A percentile compares a stretch with the other conserved stretches of the same genome.
These are phyloP conservation scores for Tragelaphus eurycerus DNA, from an alignment of 2,797 vertebrate species.

Conservation along the genomic window DNA sequence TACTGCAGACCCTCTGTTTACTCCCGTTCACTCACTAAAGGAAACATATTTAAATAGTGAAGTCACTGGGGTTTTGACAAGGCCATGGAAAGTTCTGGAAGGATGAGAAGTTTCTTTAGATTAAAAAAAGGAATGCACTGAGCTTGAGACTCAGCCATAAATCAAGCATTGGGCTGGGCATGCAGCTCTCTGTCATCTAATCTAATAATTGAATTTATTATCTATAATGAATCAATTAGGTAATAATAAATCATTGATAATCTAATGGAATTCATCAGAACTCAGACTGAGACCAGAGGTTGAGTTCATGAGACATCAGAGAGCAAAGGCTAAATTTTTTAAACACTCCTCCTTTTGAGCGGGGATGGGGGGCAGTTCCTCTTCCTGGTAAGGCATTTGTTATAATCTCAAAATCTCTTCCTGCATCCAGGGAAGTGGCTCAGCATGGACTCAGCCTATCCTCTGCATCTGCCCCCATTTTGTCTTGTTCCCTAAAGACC, in stretches of 20 bases:
- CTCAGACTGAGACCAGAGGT: neutral
- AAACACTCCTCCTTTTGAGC: neutral
- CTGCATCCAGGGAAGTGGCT: neutral
- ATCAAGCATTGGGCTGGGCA: neutral
- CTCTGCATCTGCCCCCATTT: neutral
- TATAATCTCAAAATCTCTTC: neutral
- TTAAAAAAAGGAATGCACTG: no score
- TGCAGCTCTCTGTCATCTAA: neutral
- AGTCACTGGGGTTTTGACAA: neutral
- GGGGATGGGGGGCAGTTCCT: neutral
- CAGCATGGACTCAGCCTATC: neutral
- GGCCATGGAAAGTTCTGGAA: neutral
- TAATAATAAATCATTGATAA: neutral
- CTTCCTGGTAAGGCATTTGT: neutral
- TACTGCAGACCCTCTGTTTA: slow-evolving; percentile 12
- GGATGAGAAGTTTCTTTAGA: neutral
- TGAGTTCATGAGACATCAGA: rapidly evolving
- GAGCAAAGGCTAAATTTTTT: no score
- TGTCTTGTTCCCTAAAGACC: slow-evolving; percentile 16
- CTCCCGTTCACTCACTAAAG: neutral
- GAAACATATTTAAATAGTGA: neutral
- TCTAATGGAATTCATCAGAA: neutral
- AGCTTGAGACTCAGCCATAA: neutral
- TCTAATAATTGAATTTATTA: neutral
- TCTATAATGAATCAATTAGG: neutral